Conservation (phyloP, 2,113 vertebrate genomes). For the Malurus melanocephalus region DNA sequence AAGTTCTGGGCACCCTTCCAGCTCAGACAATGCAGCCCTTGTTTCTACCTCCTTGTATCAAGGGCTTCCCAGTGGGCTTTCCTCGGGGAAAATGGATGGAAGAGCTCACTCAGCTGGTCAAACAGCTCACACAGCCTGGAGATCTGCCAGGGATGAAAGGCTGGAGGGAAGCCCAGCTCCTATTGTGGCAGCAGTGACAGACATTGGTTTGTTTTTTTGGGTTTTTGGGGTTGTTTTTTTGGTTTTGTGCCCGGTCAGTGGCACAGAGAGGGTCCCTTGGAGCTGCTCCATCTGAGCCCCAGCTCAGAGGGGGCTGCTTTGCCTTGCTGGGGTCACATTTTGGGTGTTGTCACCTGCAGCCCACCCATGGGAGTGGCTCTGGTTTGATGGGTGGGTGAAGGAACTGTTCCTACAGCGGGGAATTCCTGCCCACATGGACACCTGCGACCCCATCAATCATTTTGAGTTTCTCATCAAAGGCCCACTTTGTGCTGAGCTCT, state of each 20-base stretch:
- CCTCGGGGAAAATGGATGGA: not conserved
- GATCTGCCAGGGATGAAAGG: not conserved
- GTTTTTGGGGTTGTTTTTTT: no score
- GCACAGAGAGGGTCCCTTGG: not conserved
- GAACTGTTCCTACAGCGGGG: not conserved
- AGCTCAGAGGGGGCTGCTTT: accelerated
- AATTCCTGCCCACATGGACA: not conserved
- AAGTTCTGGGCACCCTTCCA: not conserved
- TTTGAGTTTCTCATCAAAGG: not conserved
- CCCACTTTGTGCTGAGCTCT: not conserved
- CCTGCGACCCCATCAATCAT: not conserved
- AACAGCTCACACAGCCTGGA: not conserved
- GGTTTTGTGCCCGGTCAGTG: not conserved
- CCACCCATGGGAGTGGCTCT: accelerated
- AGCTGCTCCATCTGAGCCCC: not conserved
- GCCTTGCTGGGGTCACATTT: not conserved
- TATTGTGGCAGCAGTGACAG: accelerated
- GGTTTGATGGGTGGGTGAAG: not conserved
- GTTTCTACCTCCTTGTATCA: not conserved
- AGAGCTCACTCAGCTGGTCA: not conserved
- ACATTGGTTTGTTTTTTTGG: no score
- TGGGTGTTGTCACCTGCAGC: not conserved
- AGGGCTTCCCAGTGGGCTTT: not conserved
- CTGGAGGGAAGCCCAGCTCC: not conserved
- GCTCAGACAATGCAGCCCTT: accelerated